These are phyloP conservation scores for Piprites chloris DNA, from an alignment of 2,113 vertebrate species.

Conservation along the genomic window DNA sequence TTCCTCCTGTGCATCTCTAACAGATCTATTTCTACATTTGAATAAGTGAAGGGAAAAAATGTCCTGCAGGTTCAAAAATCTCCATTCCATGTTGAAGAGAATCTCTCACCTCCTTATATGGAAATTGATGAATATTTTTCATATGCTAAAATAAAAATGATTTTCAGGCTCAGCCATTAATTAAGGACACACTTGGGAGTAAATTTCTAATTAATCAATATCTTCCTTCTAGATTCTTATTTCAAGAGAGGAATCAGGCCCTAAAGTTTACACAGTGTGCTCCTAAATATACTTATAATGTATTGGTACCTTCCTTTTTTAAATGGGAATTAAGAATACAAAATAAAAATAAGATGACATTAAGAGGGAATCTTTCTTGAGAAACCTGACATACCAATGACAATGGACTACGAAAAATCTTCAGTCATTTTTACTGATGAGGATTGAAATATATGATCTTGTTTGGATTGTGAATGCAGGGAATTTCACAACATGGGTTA, in stretches of 20 bases:
- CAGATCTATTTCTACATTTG: neutral
- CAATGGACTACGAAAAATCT: neutral
- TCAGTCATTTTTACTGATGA: neutral
- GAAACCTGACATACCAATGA: neutral
- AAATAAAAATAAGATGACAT: neutral
- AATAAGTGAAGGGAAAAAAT: neutral
- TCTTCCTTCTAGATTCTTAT: neutral
- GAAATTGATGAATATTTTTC: neutral
- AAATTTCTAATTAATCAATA: neutral
- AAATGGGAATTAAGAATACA: neutral
- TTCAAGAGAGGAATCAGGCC: neutral
- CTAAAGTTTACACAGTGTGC: neutral
- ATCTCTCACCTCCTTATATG: neutral
- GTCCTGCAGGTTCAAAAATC: neutral
- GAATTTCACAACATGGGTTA: neutral
- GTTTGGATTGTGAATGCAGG: neutral
- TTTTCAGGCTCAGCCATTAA: neutral
- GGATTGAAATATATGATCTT: neutral
- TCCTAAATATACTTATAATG: neutral
- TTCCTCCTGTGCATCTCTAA: neutral
- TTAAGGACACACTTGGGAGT: neutral
- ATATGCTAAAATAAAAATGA: neutral
- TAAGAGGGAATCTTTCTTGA: neutral
- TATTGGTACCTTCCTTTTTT: neutral
- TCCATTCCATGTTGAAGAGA: neutral